Evolutionary conservation across 2,888 invertebrate genomes (phyloP), one percentile per base, ranked within the genome.

Genomic region (Heteropelma amictum): DNA sequence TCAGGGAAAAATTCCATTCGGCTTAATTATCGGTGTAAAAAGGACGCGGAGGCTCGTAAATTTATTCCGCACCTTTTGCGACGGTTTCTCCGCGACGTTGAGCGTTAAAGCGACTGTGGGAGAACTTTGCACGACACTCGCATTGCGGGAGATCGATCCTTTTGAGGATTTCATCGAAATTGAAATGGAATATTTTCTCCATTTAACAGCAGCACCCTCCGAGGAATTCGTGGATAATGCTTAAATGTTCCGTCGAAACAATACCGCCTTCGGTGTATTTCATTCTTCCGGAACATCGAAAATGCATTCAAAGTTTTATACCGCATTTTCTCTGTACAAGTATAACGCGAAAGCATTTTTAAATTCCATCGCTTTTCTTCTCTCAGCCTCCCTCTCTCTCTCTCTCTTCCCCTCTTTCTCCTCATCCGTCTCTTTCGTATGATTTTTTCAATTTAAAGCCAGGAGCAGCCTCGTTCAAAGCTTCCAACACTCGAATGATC

Each of bases 251-350:
- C 23, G 19, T 33, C 33, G 23, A 17, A 58, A 58, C 42, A 14
- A 49, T 68, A 38, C 53, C 58, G 49, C 58, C 42, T 23, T 12
- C 12, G 38, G 58, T 30, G 23, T 28, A 53, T 68, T 64, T 38
- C 12, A 38, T 72, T 63, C 51, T 53, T 53, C 42, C 49, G 6
- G 7, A 68, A 72, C 75, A 76, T 68, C 12, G 67, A 64, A 71
- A 76, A 72, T 72, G 51, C 71, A 76, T 76, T 28, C 45, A 63
- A 75, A 76, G 56, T 72, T 72, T 64, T 33, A 61, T 56, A 53
- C 47, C 17, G 14, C 10, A 35, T 54, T 71, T 53, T 7, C 14
- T 28, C 53, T 8, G 33, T 26, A 26, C 42, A 7, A 8, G 12
- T 14, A 58, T 68, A 40, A 40, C 38, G 40, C 23, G 49, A 40